These are phyloP conservation scores for Sapayoa aenigma DNA, from an alignment of 2,113 vertebrate species.

Conservation along the genomic window DNA sequence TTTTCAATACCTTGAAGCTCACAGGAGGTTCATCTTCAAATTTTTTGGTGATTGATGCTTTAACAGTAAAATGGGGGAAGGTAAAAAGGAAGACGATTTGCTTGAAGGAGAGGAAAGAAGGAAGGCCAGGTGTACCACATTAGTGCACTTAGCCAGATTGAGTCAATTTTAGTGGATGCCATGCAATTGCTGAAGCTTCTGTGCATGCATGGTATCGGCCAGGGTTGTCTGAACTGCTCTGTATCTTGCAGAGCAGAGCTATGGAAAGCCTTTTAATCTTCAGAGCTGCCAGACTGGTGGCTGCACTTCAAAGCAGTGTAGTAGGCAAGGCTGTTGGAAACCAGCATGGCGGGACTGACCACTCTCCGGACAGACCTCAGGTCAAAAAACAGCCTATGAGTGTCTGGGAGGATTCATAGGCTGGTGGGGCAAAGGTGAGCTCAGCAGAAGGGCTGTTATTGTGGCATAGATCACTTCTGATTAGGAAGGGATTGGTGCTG, in stretches of 20 bases:
- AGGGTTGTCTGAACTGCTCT: neutral
- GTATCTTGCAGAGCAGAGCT: fast-evolving
- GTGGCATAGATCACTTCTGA: neutral
- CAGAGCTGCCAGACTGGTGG: neutral
- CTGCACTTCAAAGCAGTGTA: neutral
- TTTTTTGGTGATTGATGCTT: neutral
- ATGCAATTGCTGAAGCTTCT: neutral
- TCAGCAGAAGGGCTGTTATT: neutral
- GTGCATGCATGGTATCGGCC: fast-evolving
- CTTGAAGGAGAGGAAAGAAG: neutral
- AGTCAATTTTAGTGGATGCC: neutral
- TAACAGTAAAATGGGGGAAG: neutral
- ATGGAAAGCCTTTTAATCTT: neutral
- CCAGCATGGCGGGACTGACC: neutral
- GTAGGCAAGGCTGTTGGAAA: neutral
- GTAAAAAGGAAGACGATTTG: neutral
- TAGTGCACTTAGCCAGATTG: neutral
- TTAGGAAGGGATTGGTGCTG: neutral
- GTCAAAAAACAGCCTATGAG: neutral
- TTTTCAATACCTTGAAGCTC: neutral
- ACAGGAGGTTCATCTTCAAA: neutral
- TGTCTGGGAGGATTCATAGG: neutral
- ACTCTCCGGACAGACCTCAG: neutral
- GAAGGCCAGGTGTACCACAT: neutral
- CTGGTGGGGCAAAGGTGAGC: neutral